These are phyloP conservation scores for Acleris sparsana DNA, from an alignment of 2,888 invertebrate genomes.

Conservation along the genomic window DNA sequence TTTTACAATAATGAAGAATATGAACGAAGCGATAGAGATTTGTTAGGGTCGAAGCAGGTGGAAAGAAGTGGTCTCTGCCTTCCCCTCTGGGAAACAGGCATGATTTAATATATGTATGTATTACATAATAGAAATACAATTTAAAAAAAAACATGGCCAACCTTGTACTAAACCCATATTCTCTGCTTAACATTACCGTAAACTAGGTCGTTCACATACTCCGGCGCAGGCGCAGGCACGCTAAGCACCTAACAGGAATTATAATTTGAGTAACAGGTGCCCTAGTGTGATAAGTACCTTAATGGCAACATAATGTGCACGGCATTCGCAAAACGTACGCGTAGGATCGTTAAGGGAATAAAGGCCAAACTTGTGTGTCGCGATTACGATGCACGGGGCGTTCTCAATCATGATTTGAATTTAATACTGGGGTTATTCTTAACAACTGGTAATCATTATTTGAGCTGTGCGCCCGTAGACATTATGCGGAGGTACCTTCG, in stretches of 20 bases:
- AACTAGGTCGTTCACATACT: slow-evolving; percentile 9
- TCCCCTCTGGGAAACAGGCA: too few relatives aligned
- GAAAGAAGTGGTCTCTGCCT: too few relatives aligned
- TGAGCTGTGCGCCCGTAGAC: too few relatives aligned
- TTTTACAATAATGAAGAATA: too few relatives aligned
- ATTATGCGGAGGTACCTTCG: too few relatives aligned
- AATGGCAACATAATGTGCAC: slow-evolving; percentile 8
- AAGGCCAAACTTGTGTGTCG: slow-evolving; percentile 37
- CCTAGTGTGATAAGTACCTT: neutral
- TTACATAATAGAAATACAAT: neutral
- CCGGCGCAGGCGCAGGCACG: neutral
- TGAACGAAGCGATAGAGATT: too few relatives aligned
- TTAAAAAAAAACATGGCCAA: neutral
- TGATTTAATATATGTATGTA: too few relatives aligned
- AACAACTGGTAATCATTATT: too few relatives aligned
- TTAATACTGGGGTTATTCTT: slow-evolving; percentile 15
- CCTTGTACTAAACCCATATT: neutral
- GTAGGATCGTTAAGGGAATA: slow-evolving; percentile 23
- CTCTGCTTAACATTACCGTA: neutral
- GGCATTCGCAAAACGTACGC: slow-evolving; percentile 24
- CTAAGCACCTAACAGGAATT: slow-evolving; percentile 16
- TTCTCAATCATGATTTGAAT: slow-evolving; percentile 28
- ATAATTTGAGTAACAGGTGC: slow-evolving; percentile 19
- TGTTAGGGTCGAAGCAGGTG: too few relatives aligned
- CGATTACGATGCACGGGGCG: slow-evolving; percentile 31